A percentile compares a stretch with the other conserved stretches of the same genome.
phyloP scores from a whole-genome alignment of 1,140 invertebrate genomes.

The Campoletis sonorensis region DNA sequence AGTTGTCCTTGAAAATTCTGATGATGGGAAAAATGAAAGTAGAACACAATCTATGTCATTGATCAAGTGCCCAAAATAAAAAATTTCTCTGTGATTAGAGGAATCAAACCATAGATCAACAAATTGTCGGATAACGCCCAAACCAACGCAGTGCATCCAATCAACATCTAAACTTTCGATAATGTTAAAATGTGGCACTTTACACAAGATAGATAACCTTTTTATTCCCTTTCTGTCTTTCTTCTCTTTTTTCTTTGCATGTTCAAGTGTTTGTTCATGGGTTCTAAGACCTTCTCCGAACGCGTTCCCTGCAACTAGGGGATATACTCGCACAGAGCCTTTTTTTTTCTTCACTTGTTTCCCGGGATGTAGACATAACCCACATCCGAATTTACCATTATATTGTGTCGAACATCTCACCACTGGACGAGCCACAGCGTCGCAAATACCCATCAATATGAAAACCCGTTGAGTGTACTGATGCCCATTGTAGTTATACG shows the following conservation, averaged over 20 bases:
- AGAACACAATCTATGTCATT: slow-evolving; percentile 50
- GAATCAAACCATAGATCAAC: slow-evolving; percentile 58
- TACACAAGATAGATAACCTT: slow-evolving; percentile 49
- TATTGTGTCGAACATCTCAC: slow-evolving; percentile 53
- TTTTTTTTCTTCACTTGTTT: slow-evolving; percentile 48
- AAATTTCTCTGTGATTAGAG: slow-evolving; percentile 47
- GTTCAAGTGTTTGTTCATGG: slow-evolving; percentile 43
- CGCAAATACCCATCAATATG: slow-evolving; percentile 48
- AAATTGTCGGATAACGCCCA: slow-evolving; percentile 54
- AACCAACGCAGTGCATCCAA: slow-evolving; percentile 60
- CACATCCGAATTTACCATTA: slow-evolving; percentile 60
- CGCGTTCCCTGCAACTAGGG: slow-evolving; percentile 30
- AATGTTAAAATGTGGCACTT: slow-evolving; percentile 56
- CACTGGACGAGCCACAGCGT: slow-evolving; percentile 55
- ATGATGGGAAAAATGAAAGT: slow-evolving; percentile 52
- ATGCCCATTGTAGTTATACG: slow-evolving; percentile 46
- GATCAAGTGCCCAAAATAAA: slow-evolving; percentile 55
- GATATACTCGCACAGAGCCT: slow-evolving; percentile 51
- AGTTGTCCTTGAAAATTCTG: slow-evolving; percentile 58
- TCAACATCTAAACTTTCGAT: slow-evolving; percentile 55
- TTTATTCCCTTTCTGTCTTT: slow-evolving; percentile 50
- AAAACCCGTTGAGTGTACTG: slow-evolving; percentile 14
- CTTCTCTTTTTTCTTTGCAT: slow-evolving; percentile 39
- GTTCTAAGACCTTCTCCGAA: slow-evolving; percentile 51
- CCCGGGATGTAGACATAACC: slow-evolving; percentile 59